Conservation (phyloP, 2,113 vertebrate genomes). For the Anarrhichthys ocellatus region DNA sequence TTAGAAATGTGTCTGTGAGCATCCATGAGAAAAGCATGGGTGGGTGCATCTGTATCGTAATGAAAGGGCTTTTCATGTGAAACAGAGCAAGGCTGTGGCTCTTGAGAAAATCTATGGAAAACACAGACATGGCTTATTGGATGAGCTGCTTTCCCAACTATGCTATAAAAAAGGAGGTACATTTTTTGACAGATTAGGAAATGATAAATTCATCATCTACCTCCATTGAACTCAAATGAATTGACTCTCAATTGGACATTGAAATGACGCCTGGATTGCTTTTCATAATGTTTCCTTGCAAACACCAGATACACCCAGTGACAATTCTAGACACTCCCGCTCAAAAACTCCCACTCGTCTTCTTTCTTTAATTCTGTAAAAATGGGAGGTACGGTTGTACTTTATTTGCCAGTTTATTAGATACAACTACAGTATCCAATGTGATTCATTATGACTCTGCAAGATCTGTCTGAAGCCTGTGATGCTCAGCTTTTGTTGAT, state of each 20-base stretch:
- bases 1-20: constrained; percentile 63
- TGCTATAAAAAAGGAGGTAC: neutral
- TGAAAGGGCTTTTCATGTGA: constrained; percentile 43
- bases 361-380: neutral
- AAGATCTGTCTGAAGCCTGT: neutral
- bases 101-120: constrained; percentile 31
- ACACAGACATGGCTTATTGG: neutral
- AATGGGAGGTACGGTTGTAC: neutral
- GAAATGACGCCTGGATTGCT: constrained; percentile 4
- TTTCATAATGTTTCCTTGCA: constrained; percentile 5
- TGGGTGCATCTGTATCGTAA: constrained; percentile 37
- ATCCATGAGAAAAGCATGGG: constrained; percentile 49
- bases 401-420: neutral
- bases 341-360: neutral
- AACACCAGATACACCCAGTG: neutral
- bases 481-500: too few relatives aligned
- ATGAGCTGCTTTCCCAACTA: constrained; percentile 11
- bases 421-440: neutral
- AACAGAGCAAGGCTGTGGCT: constrained; percentile 32
- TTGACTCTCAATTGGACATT: neutral
- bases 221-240: neutral
- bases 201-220: neutral
- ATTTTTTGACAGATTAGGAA: constrained; percentile 1
- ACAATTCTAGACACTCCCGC: neutral
- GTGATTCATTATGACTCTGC: neutral